Evolutionary conservation across 2,113 vertebrate species (phyloP).

Genomic region (Eolophus roseicapilla): DNA sequence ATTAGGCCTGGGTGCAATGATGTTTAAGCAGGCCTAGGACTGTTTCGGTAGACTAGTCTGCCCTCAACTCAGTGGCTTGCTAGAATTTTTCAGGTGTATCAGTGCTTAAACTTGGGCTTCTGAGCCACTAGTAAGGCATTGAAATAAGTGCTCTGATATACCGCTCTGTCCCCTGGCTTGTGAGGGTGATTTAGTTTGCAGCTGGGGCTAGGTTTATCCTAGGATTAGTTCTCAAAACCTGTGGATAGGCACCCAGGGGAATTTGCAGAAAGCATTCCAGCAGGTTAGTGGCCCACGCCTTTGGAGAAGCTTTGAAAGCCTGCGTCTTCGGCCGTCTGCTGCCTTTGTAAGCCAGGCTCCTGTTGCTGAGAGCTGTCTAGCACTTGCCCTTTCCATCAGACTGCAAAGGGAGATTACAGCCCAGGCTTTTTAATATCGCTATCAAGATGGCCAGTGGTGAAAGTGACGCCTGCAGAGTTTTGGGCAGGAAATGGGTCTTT

Average conservation of each 20-base stretch:
- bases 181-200: neutral
- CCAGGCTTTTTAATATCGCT: neutral
- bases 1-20: neutral
- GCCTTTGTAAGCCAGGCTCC: neutral
- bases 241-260: neutral
- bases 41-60: neutral
- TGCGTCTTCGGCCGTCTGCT: constrained; percentile 36
- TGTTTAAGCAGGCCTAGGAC: neutral
- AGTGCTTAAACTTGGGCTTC: neutral
- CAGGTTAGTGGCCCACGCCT: constrained; percentile 34
- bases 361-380: neutral
- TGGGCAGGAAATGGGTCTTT: constrained; percentile 38
- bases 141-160: neutral
- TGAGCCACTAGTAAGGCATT: neutral
- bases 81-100: neutral
- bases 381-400: constrained; percentile 28
- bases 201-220: neutral
- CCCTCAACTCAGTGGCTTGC: neutral
- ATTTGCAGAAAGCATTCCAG: constrained; percentile 22
- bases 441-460: neutral
- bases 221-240: constrained; percentile 38
- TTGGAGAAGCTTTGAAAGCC: constrained; percentile 42
- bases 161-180: neutral
- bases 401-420: neutral
- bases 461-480: neutral